These are phyloP conservation scores for Kuschelorhynchus macadamiae DNA, from an alignment of 2,888 invertebrate species.

Conservation along the genomic window DNA sequence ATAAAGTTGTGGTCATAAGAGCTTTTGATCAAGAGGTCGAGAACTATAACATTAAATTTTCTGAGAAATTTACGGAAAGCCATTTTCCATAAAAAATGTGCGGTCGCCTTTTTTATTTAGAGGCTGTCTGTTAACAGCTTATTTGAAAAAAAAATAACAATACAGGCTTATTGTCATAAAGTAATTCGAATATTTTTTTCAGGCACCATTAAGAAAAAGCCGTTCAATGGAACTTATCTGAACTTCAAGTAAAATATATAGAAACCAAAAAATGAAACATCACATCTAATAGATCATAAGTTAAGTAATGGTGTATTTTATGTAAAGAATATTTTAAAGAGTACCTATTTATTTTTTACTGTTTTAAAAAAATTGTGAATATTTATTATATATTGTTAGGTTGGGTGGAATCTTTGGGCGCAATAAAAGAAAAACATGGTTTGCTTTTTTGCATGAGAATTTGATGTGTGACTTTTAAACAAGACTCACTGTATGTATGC, in stretches of 20 bases:
- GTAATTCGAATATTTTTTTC: conserved; percentile 22
- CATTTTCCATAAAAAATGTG: no score
- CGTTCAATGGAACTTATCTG: conserved; percentile 54
- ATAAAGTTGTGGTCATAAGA: no score
- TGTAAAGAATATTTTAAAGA: conserved; percentile 10
- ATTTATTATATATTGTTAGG: conserved; percentile 15
- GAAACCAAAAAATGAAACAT: not conserved
- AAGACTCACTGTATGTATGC: no score
- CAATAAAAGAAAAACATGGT: not conserved
- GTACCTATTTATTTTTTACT: conserved; percentile 25
- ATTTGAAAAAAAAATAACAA: no score
- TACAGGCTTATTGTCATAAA: no score
- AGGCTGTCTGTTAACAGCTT: no score
- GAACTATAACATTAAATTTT: no score
- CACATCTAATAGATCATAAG: conserved; percentile 35
- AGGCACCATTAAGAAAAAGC: conserved; percentile 52
- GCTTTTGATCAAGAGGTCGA: no score
- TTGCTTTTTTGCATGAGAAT: no score
- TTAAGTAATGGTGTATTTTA: conserved; percentile 14
- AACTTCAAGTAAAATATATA: conserved; percentile 54
- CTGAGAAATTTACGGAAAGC: no score
- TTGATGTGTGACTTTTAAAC: not conserved
- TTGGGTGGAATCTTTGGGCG: conserved; percentile 9
- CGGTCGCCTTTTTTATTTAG: no score
- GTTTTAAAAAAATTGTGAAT: conserved; percentile 30